A percentile compares a stretch with the other conserved stretches of the same genome.
Evolutionary conservation across 2,888 invertebrate species (phyloP).

Genomic region (Heliconius charithonia): DNA sequence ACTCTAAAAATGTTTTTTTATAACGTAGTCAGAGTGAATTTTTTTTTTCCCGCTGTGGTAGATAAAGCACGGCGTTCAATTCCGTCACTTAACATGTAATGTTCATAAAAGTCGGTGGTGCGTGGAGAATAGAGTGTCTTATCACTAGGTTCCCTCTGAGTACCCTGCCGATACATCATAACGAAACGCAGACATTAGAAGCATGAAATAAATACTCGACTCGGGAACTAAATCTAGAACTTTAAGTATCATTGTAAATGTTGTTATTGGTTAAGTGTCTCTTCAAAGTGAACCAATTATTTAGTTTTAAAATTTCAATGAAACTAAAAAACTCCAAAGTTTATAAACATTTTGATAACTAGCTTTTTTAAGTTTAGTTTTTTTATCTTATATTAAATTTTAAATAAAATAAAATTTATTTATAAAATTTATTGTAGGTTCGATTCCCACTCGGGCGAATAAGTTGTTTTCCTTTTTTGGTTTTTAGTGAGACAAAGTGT

Average conservation of each 20-base stretch:
- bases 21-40: too few relatives aligned
- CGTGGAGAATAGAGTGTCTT: not conserved
- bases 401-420: too few relatives aligned
- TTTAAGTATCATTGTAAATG: not conserved
- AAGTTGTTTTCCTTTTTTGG: too few relatives aligned
- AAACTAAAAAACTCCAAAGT: not conserved
- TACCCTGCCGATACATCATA: too few relatives aligned
- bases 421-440: too few relatives aligned
- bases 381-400: too few relatives aligned
- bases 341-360: not conserved
- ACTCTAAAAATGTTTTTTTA: too few relatives aligned
- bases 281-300: not conserved
- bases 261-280: not conserved
- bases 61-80: not conserved
- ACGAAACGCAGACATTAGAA: too few relatives aligned
- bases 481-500: not conserved
- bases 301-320: slow-evolving; percentile 15
- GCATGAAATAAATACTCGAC: not conserved
- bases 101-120: not conserved
- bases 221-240: not conserved
- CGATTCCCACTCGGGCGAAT: too few relatives aligned
- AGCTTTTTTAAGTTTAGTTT: not conserved
- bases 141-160: not conserved
- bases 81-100: not conserved
- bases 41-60: not conserved